Evolutionary conservation across 2,888 invertebrate genomes (phyloP).

Genomic region (Chymomyza fuscimana): DNA sequence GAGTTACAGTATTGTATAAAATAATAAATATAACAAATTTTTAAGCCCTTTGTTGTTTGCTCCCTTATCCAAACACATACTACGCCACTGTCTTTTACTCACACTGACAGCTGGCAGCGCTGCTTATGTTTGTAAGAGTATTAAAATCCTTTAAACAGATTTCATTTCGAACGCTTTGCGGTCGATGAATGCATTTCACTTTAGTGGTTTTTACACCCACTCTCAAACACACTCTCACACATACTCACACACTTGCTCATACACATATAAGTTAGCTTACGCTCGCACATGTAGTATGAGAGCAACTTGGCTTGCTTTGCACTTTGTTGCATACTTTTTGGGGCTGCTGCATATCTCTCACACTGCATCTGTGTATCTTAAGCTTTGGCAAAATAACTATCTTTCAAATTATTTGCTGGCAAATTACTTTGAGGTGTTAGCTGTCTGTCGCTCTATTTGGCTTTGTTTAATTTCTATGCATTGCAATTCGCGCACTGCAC

Average conservation of each 20-base stretch:
- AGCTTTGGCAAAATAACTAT: slow-evolving; percentile 27
- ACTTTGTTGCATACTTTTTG: slow-evolving; percentile 64
- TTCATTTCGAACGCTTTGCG: slow-evolving; percentile 76
- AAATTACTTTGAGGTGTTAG: slow-evolving; percentile 67
- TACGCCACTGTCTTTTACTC: background rate
- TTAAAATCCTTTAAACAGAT: slow-evolving; percentile 77
- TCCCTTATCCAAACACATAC: too few relatives aligned
- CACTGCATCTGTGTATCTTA: slow-evolving; percentile 20
- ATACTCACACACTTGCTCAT: background rate
- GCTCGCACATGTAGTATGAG: background rate
- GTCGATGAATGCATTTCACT: slow-evolving; percentile 76
- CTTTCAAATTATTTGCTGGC: slow-evolving; percentile 70
- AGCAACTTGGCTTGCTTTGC: slow-evolving; percentile 38
- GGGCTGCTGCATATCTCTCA: slow-evolving; percentile 36
- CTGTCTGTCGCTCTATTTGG: slow-evolving; percentile 30
- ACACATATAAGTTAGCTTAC: background rate
- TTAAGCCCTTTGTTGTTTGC: too few relatives aligned
- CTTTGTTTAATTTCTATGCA: slow-evolving; percentile 10
- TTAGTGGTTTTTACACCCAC: slow-evolving; percentile 67
- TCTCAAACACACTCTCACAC: slow-evolving; percentile 11
- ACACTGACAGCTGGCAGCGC: slow-evolving; percentile 45
- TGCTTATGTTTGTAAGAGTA: slow-evolving; percentile 61
- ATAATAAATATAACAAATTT: too few relatives aligned
- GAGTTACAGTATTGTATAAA: too few relatives aligned
- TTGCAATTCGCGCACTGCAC: slow-evolving; percentile 34